phyloP scores from a whole-genome alignment of 2,797 vertebrate genomes.

The Tragelaphus eurycerus region DNA sequence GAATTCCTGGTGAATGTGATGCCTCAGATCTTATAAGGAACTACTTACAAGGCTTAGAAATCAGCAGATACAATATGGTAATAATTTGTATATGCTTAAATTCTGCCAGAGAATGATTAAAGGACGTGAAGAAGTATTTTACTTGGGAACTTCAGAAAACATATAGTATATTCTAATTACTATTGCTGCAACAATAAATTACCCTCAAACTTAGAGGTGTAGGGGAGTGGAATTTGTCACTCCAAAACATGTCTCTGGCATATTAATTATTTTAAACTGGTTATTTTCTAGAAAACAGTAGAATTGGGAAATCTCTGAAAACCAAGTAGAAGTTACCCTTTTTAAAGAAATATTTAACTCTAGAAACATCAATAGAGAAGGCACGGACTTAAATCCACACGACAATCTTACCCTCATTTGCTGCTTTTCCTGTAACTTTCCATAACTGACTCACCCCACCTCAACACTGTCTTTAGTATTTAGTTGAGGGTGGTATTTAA shows the following conservation, averaged over 20 bases:
- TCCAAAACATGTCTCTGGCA: neutral
- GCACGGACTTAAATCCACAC: neutral
- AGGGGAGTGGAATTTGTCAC: neutral
- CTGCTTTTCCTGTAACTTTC: neutral
- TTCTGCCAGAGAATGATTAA: neutral
- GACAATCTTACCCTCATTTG: neutral
- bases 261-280: neutral
- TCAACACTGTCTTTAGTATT: neutral
- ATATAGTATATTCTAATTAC: neutral
- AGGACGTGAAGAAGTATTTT: neutral
- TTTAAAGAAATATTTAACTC: neutral
- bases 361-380: neutral
- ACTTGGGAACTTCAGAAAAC: neutral
- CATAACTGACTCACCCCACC: neutral
- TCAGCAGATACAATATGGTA: neutral
- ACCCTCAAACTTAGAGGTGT: neutral
- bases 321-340: neutral
- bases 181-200: neutral
- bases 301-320: neutral
- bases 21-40: neutral
- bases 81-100: neutral
- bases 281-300: neutral
- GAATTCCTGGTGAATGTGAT: neutral
- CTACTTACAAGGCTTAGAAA: neutral
- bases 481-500: neutral